Evolutionary conservation across 2,113 vertebrate genomes (phyloP), one percentile per base, ranked within the genome.

Genomic region (Anseranas semipalmata): DNA sequence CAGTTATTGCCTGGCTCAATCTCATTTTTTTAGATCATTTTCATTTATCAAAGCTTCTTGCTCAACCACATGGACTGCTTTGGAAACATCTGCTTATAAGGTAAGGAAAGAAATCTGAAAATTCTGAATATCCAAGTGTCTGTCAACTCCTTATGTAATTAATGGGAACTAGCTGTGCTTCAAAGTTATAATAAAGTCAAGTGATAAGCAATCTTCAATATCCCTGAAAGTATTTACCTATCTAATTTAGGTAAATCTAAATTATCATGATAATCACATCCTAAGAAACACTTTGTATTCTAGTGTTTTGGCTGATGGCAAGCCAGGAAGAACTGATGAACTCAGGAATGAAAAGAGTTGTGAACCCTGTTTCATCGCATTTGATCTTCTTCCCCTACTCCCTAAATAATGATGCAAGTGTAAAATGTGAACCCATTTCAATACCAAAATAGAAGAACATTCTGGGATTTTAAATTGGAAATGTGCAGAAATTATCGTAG

Each of bases 181-280:
- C 71, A 41, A 68, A 56, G 39, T 39, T 28, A 63, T 0, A 0
- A 20, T 7, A 20, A 48, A 43, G 28, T 3, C 30, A 75, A 58
- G 19, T 41, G 33, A 85, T 48, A 50, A 56, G 15, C 4, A 28
- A 16, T 72, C 46, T 59, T 62, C 19, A 13, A 56, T 78, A 50
- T 35, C 5, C 3, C 21, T 35, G 15, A 9, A 59, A 65, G 16
- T 35, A 46, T 43, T 46, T 70, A 30, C 24, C 39, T 17, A 45
- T 45, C 45, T 73, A 39, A 39, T 8, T n/a, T 37, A 15, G 35
- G n/a, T n/a, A n/a, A n/a, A n/a, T n/a, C n/a, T n/a, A n/a, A 50
- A 32, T 33, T 52, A 77, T 19, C 3, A 7, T 1, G 10, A 62
- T 12, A 4, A 52, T 7, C 0, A 0, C 50, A 28, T 24, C 27